phyloP scores from a whole-genome alignment of 2,797 vertebrate species.

The Malacoraja senta region DNA sequence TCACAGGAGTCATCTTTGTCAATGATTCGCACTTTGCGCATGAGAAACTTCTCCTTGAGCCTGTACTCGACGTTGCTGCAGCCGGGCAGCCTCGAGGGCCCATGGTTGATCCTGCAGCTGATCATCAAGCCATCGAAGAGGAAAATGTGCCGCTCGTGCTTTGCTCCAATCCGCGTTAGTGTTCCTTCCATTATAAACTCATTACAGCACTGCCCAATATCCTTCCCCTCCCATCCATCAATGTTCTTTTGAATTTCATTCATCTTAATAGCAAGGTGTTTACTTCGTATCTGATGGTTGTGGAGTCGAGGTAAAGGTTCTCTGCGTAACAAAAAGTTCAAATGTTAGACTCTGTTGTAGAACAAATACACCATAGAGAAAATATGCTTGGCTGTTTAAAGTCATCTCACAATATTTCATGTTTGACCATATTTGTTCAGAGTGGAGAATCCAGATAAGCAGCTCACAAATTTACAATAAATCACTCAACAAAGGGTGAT shows the following conservation, averaged over 20 bases:
- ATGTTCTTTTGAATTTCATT: constrained; percentile 98
- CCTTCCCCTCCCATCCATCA: constrained; percentile 95
- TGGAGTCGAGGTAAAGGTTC: constrained; percentile 84
- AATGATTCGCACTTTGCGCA: constrained; percentile 80
- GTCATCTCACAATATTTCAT: neutral
- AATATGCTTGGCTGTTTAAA: neutral
- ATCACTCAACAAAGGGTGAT: neutral
- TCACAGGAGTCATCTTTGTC: constrained; percentile 81
- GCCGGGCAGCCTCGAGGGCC: constrained; percentile 78
- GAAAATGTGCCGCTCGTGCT: constrained; percentile 93
- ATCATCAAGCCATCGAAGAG: constrained; percentile 97
- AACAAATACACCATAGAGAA: neutral
- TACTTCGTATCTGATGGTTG: constrained; percentile 82
- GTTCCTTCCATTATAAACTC: constrained; percentile 93
- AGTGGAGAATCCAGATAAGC: neutral
- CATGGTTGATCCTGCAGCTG: constrained; percentile 87
- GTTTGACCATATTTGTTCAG: neutral
- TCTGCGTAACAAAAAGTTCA: constrained; percentile 51
- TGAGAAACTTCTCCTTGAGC: constrained; percentile 88
- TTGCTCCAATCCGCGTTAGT: constrained; percentile 78
- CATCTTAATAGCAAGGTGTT: constrained; percentile 95
- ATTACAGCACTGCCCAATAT: constrained; percentile 95
- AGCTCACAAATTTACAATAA: neutral
- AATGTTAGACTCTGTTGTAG: neutral
- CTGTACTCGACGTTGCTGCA: constrained; percentile 82